Percentiles rank a stretch among this genome's conserved stretches.
These are phyloP conservation scores for Parnassius mnemosyne DNA, from an alignment of 2,888 invertebrate genomes.

Conservation along the genomic window DNA sequence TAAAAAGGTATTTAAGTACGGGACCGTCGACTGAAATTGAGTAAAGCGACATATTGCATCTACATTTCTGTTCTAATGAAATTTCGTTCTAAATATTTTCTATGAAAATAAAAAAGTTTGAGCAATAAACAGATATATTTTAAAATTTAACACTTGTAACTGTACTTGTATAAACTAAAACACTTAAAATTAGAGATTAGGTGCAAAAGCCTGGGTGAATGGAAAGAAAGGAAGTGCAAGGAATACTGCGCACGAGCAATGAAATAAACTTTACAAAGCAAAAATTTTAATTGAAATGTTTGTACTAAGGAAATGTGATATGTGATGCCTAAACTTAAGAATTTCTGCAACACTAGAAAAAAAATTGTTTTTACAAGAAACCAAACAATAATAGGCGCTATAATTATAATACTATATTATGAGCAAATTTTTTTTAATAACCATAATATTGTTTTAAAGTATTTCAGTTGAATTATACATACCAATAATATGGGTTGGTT, in stretches of 20 bases:
- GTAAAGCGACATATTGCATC: slow-evolving; percentile 52
- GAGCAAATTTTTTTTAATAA: no score
- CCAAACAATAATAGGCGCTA: no score
- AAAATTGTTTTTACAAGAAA: no score
- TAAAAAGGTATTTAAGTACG: slow-evolving; percentile 6
- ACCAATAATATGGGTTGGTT: background rate
- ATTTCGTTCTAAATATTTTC: slow-evolving; percentile 31
- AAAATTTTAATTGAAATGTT: no score
- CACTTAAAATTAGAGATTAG: slow-evolving; percentile 18
- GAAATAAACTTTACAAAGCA: no score
- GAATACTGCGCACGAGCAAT: slow-evolving; percentile 1
- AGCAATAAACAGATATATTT: slow-evolving; percentile 51
- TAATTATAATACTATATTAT: no score
- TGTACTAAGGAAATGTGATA: no score
- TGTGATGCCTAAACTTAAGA: no score
- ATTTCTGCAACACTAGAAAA: no score
- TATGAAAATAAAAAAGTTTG: slow-evolving; percentile 50
- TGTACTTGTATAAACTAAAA: slow-evolving; percentile 8
- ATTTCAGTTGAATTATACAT: background rate
- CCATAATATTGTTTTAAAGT: no score
- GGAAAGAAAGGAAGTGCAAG: slow-evolving; percentile 13
- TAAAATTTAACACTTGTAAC: background rate
- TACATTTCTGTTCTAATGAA: slow-evolving; percentile 55
- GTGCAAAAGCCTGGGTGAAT: slow-evolving; percentile 20
- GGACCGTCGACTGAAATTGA: slow-evolving; percentile 54